Evolutionary conservation across 2,888 invertebrate species (phyloP), one percentile per base, ranked within the genome.

Genomic region (Nematopogon swammerdamellus): DNA sequence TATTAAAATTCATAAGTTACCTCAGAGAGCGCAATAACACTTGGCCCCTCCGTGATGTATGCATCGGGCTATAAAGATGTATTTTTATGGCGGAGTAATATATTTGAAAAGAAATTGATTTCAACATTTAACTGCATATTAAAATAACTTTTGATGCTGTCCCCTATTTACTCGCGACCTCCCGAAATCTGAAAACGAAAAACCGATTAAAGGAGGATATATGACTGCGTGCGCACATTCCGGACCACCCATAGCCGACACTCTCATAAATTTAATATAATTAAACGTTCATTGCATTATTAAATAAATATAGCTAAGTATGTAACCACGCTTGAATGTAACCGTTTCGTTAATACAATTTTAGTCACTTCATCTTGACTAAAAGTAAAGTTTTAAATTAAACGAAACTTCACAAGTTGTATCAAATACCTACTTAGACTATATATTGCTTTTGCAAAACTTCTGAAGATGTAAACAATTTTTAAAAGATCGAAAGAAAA

Each of bases 91-190:
- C 67, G 64, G 56, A 57, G 36, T 36, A 36, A 36, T 36, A 36
- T 36, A 36, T 36, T 36, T 36, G 3, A 64, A 70, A 69, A 69
- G 66, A 70, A 73, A 74, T 76, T 70, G 70, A 76, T 74, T 75
- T 70, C 60, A 67, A 70, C 4, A 70, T 72, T 73, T 75, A 72
- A 76, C 68, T 74, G 71, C 72, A 70, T 74, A 74, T 75, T 75
- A 73, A 73, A 73, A 65, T 72, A 72, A 71, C 70, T 68, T 72
- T 70, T 71, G 55, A 68, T 64, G 36, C 36, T 25, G 25, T 25
- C 25, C 5, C 25, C 36, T 36, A 36, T 25, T 4, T 25, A 25
- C 25, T 25, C 8, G 25, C 25, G 25, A 25, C 36, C 36, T 36
- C 36, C 36, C n/a, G 36, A 36, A 36, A 8, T 36, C n/a, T 36